These are phyloP conservation scores for Pteronotus mesoamericanus DNA, from an alignment of 2,797 vertebrate species.

Conservation along the genomic window DNA sequence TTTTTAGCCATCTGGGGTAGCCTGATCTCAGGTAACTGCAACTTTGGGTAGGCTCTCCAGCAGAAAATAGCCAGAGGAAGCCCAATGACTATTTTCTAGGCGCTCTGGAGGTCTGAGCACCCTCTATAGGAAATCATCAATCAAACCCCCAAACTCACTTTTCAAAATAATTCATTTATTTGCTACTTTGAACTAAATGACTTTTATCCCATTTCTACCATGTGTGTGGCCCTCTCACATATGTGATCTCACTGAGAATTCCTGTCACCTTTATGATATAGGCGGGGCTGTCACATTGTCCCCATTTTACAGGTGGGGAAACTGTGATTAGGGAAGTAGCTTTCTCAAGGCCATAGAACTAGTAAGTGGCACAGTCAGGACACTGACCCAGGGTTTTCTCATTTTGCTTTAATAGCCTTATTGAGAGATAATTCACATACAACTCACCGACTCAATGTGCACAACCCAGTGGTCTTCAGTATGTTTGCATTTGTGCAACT, in stretches of 20 bases:
- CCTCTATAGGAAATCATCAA: background rate
- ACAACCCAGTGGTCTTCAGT: background rate
- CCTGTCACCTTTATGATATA: background rate
- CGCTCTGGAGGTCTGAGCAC: background rate
- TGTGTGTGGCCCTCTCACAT: background rate
- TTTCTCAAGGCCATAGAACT: background rate
- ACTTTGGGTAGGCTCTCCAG: background rate
- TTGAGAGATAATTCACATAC: background rate
- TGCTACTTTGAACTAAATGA: background rate
- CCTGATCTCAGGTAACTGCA: background rate
- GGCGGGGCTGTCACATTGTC: background rate
- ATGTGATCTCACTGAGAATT: background rate
- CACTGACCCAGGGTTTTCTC: background rate
- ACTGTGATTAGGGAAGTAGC: background rate
- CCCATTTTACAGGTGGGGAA: background rate
- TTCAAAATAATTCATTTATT: background rate
- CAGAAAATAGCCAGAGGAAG: background rate
- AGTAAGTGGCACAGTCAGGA: background rate
- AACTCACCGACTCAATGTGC: background rate
- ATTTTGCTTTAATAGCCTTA: background rate
- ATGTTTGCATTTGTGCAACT: background rate
- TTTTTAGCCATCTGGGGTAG: background rate
- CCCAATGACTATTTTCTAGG: fast-evolving
- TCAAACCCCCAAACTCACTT: background rate
- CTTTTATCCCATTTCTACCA: background rate